Evolutionary conservation across 2,888 invertebrate genomes (phyloP), one percentile per base, ranked within the genome.

Genomic region (Embidobia sp.): DNA sequence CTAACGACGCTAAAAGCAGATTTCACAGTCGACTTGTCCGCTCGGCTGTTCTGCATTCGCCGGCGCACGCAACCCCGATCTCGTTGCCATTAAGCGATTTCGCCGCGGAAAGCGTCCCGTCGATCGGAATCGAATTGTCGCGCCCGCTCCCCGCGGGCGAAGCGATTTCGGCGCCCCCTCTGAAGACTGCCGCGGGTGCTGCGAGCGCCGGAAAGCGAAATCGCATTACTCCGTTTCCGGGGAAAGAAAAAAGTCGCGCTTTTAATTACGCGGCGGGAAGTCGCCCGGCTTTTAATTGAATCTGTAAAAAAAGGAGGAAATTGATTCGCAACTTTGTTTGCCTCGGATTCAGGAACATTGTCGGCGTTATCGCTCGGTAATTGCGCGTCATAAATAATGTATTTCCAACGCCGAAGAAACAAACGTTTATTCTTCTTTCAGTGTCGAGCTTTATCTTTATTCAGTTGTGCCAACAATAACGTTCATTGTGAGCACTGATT

Each of bases 1-100:
- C 77, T 83, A 83, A 82, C 83, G 79, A 80, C 73, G 79, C 80
- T 81, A 81, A 83, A 83, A 83, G 83, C 81, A 81, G 82, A 84
- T 86, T 86, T 86, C 77, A 85, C 85, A 82, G 83, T 81, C 75
- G 79, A 80, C 48, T 82, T 74, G 77, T 72, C 59, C 55, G 59
- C 42, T 46, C 27, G 37, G 46, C 67, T 57, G 57, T 49, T 42
- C 61, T 64, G 42, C 49, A 55, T 27, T 53, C n/a, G 40, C 46
- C 40, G 22, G 29, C 33, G 35, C 31, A 44, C 48, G 40, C 22
- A 49, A 7, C 61, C 59, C 42, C 22, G 49, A 64, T 49, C 16
- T 29, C 11, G 35, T 40, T 10, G 44, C 66, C 78, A 66, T 63
- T 75, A 75, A 78, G 74, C 80, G 80, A 79, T 79, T 59, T 78